Base-by-base conservation (phyloP, 2,888 invertebrate species). In the Caenorhabditis plicata region DNA sequence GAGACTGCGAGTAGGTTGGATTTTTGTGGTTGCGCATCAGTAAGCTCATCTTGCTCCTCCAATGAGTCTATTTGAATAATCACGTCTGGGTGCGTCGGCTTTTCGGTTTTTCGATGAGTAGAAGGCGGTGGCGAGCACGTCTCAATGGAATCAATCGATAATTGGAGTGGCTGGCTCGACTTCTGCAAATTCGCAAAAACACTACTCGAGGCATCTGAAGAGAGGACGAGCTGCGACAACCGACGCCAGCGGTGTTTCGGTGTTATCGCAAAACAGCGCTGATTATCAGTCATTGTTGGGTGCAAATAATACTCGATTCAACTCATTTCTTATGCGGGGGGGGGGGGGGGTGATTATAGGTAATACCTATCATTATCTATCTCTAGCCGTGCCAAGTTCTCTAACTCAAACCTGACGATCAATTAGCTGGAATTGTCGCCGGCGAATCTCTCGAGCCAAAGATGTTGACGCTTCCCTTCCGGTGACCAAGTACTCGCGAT, bases 1-100 rank as follows among this genome's bases (percentile, higher is more conserved):
- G 38, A 15, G 3, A 20, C 25, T 20, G 43, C 47, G 1, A 46
- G 7, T 15, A 23, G 13, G 36, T 53, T 36, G 9, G 19, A 20
- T 27, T 22, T 17, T 27, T 5, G 17, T 49, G 33, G 31, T 35
- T 20, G 2, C 32, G 29, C 8, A 41, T 26, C 31, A 31, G 55
- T 55, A 2, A 45, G 52, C 23, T 51, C 52, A 29, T 62, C n/a
- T n/a, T n/a, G n/a, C n/a, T n/a, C n/a, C n/a, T n/a, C n/a, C n/a
- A n/a, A n/a, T n/a, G n/a, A n/a, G n/a, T n/a, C 62, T 7, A 62
- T 55, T 45, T 62, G 55, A 32, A 62, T 62, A 0, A 46, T 32
- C 4, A 62, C 62, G 41, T 43, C 50, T 41, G 50, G 45, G 5
- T 38, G n/a, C n/a, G n/a, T n/a, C n/a, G n/a, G n/a, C n/a, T n/a